Evolutionary conservation across 92 coral and sea anemone genomes (phyloP).

Genomic region (Phenganax stokvisi): DNA sequence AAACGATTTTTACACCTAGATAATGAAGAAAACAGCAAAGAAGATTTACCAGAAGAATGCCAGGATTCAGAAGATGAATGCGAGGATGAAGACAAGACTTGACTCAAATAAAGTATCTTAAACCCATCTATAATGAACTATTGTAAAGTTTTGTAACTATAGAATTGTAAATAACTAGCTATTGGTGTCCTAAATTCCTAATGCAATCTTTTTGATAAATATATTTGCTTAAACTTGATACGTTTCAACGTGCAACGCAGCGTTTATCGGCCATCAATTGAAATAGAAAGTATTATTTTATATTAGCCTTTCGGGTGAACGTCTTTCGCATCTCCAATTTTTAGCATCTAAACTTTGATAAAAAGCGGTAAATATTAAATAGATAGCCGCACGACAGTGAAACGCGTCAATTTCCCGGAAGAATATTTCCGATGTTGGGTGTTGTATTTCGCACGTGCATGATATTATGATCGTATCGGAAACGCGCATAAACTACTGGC

Average conservation of each 20-base stretch:
- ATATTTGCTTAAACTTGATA: neutral
- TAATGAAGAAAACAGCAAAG: neutral
- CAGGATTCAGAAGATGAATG: constrained; percentile 2
- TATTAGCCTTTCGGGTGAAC: neutral
- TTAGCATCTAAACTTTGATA: no score
- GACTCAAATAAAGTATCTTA: neutral
- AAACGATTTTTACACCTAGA: neutral
- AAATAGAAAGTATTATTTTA: neutral
- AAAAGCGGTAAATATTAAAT: no score
- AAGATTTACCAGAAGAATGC: neutral
- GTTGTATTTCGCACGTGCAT: neutral
- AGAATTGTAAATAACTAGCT: neutral
- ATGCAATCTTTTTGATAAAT: neutral
- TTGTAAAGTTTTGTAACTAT: neutral
- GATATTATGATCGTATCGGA: neutral
- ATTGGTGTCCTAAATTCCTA: neutral
- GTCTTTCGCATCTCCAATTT: neutral
- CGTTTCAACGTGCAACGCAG: neutral
- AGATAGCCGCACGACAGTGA: no score
- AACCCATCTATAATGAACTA: no score
- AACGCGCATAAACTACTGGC: neutral
- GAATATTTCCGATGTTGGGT: neutral
- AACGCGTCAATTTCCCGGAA: no score
- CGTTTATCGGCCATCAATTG: neutral
- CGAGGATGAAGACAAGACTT: neutral